Percentiles rank a stretch among this genome's conserved stretches.
phyloP scores from a whole-genome alignment of 2,888 invertebrate species.

The Antitype chi region DNA sequence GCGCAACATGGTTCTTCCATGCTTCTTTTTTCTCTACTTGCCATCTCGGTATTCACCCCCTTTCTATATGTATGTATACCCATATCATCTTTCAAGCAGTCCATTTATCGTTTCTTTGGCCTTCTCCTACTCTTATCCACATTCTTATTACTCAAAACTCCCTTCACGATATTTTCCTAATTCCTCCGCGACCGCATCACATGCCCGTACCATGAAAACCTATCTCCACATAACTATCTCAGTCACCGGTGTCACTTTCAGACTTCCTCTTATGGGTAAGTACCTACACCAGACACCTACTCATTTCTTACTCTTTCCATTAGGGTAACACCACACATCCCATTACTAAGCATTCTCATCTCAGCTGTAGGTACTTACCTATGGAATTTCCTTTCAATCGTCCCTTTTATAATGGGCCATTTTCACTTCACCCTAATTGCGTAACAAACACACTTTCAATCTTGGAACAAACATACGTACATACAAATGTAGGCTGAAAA shows the following conservation, averaged over 20 bases:
- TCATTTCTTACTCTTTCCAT: neutral
- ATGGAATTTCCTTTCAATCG: too few species aligned
- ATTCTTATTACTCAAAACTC: neutral
- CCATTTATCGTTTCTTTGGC: neutral
- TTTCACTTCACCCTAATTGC: too few species aligned
- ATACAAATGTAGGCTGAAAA: too few species aligned
- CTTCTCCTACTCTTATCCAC: neutral
- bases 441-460: too few species aligned
- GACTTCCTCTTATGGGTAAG: neutral
- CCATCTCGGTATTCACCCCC: neutral
- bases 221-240: neutral
- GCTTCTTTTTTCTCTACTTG: too few species aligned
- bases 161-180: neutral
- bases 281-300: neutral
- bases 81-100: neutral
- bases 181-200: neutral
- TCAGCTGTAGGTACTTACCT: too few species aligned
- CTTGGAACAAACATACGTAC: too few species aligned
- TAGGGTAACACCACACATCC: neutral
- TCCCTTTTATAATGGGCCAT: too few species aligned
- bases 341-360: too few species aligned
- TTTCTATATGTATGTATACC: neutral
- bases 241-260: neutral
- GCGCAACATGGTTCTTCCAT: neutral
- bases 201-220: neutral